Base-by-base conservation (phyloP, 2,888 invertebrate genomes). In the Apodemia duryi region DNA sequence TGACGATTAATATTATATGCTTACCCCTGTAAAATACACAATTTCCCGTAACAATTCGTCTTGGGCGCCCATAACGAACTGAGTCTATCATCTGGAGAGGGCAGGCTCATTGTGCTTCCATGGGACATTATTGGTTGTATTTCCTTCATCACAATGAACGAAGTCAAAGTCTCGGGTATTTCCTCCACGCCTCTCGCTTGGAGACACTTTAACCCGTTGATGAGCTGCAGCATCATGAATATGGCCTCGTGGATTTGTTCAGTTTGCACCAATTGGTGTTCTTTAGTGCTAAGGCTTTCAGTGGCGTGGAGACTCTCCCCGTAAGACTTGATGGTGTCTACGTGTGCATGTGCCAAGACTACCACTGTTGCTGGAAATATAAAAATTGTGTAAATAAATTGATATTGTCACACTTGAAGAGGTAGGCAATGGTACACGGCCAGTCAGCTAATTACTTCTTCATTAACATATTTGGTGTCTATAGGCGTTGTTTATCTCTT, bases 111-210 rank as follows among this genome's bases (percentile, higher is more conserved):
- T 0, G 82, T 82, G 67, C 79, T 87, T 5, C 84, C 88, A 64
- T 80, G 84, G 1, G 57, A 57, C 46, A 46, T 46, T 32, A 75
- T 70, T 0, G 79, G 78, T 70, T 85, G 87, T 1, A 74, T 71
- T 54, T 94, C 96, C 76, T 94, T 94, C 72, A 95, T 93, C 6
- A 96, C 92, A 10, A 96, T 93, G 73, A 97, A 95, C 71, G 95
- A 95, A 46, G 94, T 94, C 67, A 96, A 83, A 69, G 94, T 93
- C 62, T 94, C 91, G 0, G 96, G 94, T 49, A 96, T 92, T 74
- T 97, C 97, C 78, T 97, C 97, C 35, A 96, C 95, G 1, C 97
- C 97, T 72, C 96, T 94, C 0, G 96, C 95, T 82, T 97, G 97
- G 35, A 97, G 89, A 77, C 95, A 95, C 81, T 97, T 97, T 72